Evolutionary conservation across 2,888 invertebrate genomes (phyloP), one percentile per base, ranked within the genome.

Genomic region (Yponomeuta cagnagella): DNA sequence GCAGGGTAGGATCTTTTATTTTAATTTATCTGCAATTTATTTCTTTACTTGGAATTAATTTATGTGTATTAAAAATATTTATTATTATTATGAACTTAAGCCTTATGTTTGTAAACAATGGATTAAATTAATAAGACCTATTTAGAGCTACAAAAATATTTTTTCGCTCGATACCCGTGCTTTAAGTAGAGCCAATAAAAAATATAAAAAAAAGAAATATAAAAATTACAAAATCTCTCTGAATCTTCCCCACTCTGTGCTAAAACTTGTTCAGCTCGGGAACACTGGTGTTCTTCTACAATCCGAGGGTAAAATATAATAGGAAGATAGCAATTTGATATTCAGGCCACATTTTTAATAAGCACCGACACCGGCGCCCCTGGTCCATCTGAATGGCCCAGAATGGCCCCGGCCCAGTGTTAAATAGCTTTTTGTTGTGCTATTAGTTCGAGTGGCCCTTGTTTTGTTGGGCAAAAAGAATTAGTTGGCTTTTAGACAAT

Each of bases 341-440:
- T 92, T 91, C 90, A 88, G 87, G 91, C 92, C 92, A 92, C 92
- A 92, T 91, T 92, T 92, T 92, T 93, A 92, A 93, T 92, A 92
- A 92, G 91, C 84, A 82, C 79, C 79, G 76, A 77, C 80, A 77
- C 77, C 78, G 52, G 52, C 52, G 52, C 52, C 52, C 52, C 52
- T 15, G 52, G 15, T 58, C 15, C 77, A 73, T 73, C 67, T 77
- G 87, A 88, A 89, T 86, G 84, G 85, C 76, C 77, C 78, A 78
- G 81, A 80, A 79, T 80, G 80, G 37, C 68, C 37, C n/a, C 48
- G 58, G 88, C 89, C 88, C 84, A 86, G 86, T 87, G 81, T 85
- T 87, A 83, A 87, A 84, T 83, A 82, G 84, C 81, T 86, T 86
- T 89, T 87, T 88, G 85, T 86, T 84, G 80, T 77, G 77, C 86